These are phyloP conservation scores for Phytoseiulus persimilis DNA, from an alignment of 2,888 invertebrate genomes.

Conservation along the genomic window DNA sequence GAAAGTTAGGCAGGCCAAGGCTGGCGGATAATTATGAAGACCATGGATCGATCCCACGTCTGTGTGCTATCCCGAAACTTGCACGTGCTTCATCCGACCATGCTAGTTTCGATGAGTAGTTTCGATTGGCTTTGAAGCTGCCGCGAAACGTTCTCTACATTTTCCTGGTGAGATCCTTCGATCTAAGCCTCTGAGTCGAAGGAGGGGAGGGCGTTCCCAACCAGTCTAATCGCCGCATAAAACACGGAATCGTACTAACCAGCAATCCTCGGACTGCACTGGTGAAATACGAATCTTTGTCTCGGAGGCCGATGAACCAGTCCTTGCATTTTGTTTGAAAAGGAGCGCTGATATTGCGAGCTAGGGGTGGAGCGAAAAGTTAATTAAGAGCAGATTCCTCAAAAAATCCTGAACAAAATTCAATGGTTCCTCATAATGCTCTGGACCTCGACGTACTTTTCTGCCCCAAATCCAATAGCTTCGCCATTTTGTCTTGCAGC, in stretches of 20 bases:
- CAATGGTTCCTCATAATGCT: not conserved
- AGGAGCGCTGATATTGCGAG: conserved; percentile 42
- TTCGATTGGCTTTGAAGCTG: too few species aligned
- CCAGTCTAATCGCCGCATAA: too few species aligned
- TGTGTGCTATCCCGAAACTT: not conserved
- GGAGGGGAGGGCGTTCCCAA: too few species aligned
- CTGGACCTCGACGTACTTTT: conserved; percentile 39
- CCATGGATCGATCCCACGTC: not conserved
- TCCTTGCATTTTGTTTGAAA: conserved; percentile 43
- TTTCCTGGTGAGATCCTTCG: too few species aligned
- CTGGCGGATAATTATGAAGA: not conserved
- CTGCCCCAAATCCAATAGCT: conserved; percentile 40
- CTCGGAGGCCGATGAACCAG: conserved; percentile 41
- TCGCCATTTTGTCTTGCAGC: conserved; percentile 42
- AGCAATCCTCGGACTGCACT: conserved; percentile 42
- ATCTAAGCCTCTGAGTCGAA: too few species aligned
- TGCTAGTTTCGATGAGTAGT: too few species aligned
- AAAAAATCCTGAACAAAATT: too few species aligned
- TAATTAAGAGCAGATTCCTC: not conserved
- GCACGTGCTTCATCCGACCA: not conserved
- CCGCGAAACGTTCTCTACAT: too few species aligned
- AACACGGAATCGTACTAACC: conserved; percentile 40
- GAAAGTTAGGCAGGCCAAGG: not conserved
- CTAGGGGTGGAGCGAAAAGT: conserved; percentile 29
- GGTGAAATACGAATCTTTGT: conserved; percentile 39